Evolutionary conservation across 2,888 invertebrate genomes (phyloP), one percentile per base, ranked within the genome.

Genomic region (Metalampra italica): DNA sequence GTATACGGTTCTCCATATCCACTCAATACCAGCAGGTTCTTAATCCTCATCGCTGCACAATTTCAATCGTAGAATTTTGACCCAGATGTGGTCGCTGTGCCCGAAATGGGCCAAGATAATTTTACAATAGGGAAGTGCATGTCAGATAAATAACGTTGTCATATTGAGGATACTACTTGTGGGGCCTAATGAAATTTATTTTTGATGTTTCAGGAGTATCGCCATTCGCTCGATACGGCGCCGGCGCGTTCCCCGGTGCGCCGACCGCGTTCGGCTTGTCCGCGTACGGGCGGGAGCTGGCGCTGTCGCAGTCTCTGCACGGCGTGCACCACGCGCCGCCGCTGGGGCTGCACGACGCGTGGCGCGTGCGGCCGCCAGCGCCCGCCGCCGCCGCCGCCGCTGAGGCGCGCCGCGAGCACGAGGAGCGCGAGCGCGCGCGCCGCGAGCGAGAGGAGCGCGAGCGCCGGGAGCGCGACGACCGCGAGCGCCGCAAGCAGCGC

Each of bases 191-290:
- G 22, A 22, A 22, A 22, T 22, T 22, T 22, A 22, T 5, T 22
- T 22, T 22, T 13, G 4, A n/a, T 2, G 71, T 83, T 66, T 72
- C 93, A 68, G 93, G 94, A 59, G 92, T 95, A 70, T 95, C 95
- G 51, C 95, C 95, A 45, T 96, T 96, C 82, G 94, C 93, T 49
- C 91, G 96, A 62, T 96, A 96, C 85, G 94, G 93, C 49, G 91
- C 93, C 48, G 91, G 92, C 43, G 73, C 92, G 57, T 92, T 92
- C 54, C 90, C 90, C 14, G 84, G 91, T n/a, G 91, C 91, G 66
- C 92, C 94, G 47, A 91, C 93, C 48, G 93, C 94, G 64, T 91
- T 92, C 65, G 92, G 92, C 15, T 90, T 95, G 59, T 91, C 94
- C 34, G 93, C 94, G 53, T 95, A 93, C 79, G 91, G 91, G 12